Evolutionary conservation across 1,140 invertebrate genomes (phyloP).

Genomic region (Wiebesia pumilae): DNA sequence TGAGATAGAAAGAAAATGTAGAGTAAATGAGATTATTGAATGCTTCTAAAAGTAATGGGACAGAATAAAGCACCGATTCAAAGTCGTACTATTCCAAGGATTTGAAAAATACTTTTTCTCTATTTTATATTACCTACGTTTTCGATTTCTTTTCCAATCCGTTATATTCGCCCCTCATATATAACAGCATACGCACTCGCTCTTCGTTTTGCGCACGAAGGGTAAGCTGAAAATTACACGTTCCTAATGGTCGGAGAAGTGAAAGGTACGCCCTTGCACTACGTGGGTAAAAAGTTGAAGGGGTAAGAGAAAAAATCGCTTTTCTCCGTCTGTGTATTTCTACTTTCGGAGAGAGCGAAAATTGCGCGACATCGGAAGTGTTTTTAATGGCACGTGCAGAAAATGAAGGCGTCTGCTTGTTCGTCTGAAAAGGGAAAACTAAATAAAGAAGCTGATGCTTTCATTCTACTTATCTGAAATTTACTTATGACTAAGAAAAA

Average conservation of each 20-base stretch:
- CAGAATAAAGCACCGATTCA: not conserved
- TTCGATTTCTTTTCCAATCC: slow-evolving; percentile 1
- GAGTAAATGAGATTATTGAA: not conserved
- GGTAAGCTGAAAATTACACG: slow-evolving; percentile 30
- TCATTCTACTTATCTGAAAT: not conserved
- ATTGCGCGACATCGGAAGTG: not conserved
- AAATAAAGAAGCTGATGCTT: not conserved
- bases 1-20: not conserved
- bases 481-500: not conserved
- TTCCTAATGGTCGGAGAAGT: slow-evolving; percentile 37
- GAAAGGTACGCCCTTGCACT: slow-evolving; percentile 14
- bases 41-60: not conserved
- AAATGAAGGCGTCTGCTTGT: not conserved
- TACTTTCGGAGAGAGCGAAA: not conserved
- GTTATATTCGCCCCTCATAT: slow-evolving; percentile 2
- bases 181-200: not conserved
- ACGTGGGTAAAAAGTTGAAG: slow-evolving; percentile 1
- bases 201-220: not conserved
- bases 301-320: not conserved
- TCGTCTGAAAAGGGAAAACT: not conserved
- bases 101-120: slow-evolving; percentile 2
- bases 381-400: slow-evolving; percentile 46
- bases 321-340: slow-evolving; percentile 11
- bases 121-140: slow-evolving; percentile 26
- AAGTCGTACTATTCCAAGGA: slow-evolving; percentile 8